Conservation (phyloP, 1,140 invertebrate species). For the Drosophila micromelanica region DNA sequence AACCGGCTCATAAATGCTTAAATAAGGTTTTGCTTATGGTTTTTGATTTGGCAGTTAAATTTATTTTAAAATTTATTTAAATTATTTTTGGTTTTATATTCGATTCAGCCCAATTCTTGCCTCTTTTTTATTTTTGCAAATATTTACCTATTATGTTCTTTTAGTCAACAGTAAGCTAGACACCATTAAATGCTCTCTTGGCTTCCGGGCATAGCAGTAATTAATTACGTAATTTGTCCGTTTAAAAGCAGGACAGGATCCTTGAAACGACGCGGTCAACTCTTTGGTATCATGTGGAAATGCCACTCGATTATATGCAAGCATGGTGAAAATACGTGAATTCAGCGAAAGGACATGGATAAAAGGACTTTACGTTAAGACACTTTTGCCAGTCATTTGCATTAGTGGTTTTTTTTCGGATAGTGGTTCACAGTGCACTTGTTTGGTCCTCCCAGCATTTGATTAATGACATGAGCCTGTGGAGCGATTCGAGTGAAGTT, state of each 20-base stretch:
- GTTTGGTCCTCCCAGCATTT: constrained; percentile 53
- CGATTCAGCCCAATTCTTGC: too few relatives aligned
- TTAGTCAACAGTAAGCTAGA: neutral
- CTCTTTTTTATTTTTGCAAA: neutral
- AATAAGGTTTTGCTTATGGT: neutral
- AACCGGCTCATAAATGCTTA: neutral
- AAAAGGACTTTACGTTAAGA: constrained; percentile 17
- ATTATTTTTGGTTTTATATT: too few relatives aligned
- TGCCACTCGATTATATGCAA: constrained; percentile 22
- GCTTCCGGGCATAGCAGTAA: constrained; percentile 50
- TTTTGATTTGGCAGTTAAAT: too few relatives aligned
- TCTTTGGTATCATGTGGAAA: constrained; percentile 19
- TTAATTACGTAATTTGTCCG: constrained; percentile 75
- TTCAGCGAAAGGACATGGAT: constrained; percentile 11
- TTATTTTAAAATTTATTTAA: too few relatives aligned
- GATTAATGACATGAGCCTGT: constrained; percentile 66
- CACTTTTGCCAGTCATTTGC: constrained; percentile 43
- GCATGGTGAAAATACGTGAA: constrained; percentile 1
- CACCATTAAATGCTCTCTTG: constrained; percentile 40
- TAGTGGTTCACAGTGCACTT: constrained; percentile 36
- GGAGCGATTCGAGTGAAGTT: constrained; percentile 22
- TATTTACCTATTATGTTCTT: neutral
- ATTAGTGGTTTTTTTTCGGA: constrained; percentile 23
- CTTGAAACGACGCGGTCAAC: constrained; percentile 28
- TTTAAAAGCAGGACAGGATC: constrained; percentile 35